Base-by-base conservation (phyloP, 2,797 vertebrate genomes). In the Vultur gryphus region DNA sequence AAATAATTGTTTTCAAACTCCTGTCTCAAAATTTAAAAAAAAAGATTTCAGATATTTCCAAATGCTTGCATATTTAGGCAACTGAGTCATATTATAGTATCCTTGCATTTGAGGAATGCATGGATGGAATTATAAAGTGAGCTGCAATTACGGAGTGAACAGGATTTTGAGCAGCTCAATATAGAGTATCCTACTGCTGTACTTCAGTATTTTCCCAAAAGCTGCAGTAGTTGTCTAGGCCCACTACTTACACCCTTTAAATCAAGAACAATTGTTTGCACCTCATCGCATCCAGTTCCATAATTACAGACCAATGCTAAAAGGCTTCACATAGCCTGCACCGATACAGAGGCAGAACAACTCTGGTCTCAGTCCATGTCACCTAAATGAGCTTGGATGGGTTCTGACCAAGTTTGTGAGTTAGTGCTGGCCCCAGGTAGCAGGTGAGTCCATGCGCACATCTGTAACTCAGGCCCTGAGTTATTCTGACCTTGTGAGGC, bases 381-480 rank as follows among this genome's bases (percentile, higher is more conserved):
- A 7, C 11, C 11, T 54, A n/a, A 21, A 58, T 28, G 51, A 54
- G 24, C 15, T 24, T n/a, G 29, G n/a, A 4, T 77, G 46, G 20
- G 7, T 66, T 72, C 52, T 77, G 52, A 55, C 59, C 21, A 13
- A 43, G 44, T 58, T 23, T 23, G 28, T 24, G 25, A 41, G 46
- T 57, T 57, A 24, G 15, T 62, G n/a, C 24, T 71, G 44, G 25
- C 39, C 28, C 35, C 21, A 35, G 77, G 16, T 44, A 58, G 31
- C 3, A 9, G 17, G 18, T 31, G 16, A 65, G 19, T n/a, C 18
- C 2, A 0, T 11, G 25, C 0, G 2, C 21, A 10, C 48, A 28
- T 25, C 48, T 3, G 4, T 54, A 49, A 35, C 33, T 77, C 13
- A 7, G 39, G 24, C 16, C 54, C 19, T 11, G 25, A 49, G 43